Conservation (phyloP, 2,797 vertebrate genomes). For the Gymnopithys bicolor region DNA sequence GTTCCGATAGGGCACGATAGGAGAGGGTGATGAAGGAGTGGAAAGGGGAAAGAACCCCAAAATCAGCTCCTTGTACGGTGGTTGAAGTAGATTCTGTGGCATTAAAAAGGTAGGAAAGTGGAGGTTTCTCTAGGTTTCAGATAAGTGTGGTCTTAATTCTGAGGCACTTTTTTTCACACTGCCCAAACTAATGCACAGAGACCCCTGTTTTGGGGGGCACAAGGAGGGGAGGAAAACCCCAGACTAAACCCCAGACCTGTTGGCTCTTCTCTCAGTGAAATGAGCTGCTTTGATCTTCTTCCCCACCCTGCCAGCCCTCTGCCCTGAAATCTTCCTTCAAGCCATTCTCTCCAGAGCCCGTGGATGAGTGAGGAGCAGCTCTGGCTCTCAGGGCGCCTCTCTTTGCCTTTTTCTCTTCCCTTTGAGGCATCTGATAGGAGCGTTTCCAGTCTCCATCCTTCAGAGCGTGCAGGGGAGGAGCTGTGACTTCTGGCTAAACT, state of each 20-base stretch:
- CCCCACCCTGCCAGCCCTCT: background rate
- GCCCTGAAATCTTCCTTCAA: background rate
- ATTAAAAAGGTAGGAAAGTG: background rate
- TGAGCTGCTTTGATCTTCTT: background rate
- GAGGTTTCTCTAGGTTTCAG: background rate
- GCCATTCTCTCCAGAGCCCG: accelerated
- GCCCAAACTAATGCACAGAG: background rate
- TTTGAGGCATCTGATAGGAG: slow-evolving; percentile 6
- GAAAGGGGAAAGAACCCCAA: background rate
- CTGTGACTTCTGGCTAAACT: background rate
- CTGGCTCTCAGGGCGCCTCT: background rate
- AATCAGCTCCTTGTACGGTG: background rate
- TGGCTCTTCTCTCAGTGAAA: background rate
- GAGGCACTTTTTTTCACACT: background rate
- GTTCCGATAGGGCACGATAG: background rate
- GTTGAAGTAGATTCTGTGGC: slow-evolving; percentile 11
- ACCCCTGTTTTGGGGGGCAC: background rate
- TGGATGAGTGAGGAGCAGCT: background rate
- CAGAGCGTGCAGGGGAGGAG: background rate
- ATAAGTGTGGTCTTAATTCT: background rate
- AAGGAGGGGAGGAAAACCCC: background rate
- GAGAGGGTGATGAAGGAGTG: background rate
- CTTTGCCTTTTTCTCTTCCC: background rate
- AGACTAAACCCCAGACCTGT: background rate
- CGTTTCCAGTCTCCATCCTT: background rate